Evolutionary conservation across 2,888 invertebrate species (phyloP), one percentile per base, ranked within the genome.

Genomic region (Calameuta filiformis): DNA sequence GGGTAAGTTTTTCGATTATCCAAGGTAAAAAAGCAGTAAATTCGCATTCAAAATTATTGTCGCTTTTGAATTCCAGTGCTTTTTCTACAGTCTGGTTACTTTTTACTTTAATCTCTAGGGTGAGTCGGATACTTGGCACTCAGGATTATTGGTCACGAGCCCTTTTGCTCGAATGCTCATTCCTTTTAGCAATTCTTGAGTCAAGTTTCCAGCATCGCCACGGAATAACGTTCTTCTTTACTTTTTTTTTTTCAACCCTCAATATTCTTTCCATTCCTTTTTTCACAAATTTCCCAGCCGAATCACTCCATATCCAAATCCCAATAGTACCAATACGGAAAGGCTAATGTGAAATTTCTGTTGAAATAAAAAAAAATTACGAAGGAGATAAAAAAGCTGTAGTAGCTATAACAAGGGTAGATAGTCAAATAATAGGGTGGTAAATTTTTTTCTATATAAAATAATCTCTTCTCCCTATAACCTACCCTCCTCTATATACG

Each of bases 81-180:
- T 56, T 23, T 23, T 1, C 56, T 23, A 56, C 23, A 23, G 0
- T 23, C 40, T 56, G 15, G 23, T 56, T 23, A 56, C 9, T 23
- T 56, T 56, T 56, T 40, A 9, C 23, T 23, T 56, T 15, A 56
- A 23, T 56, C 23, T 9, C 56, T 23, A 56, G 23, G 6, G 9
- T 3, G 56, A 23, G 23, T 23, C 2, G 23, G 56, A 56, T 56
- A 23, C 56, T 56, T 23, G 6, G 56, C 56, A 56, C 56, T 56
- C 56, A 23, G 56, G 56, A 23, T 56, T 56, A 23, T 56, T 56
- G 69, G 75, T 79, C 35, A 68, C 33, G 82, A 84, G 82, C 85
- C 86, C 85, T 89, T 86, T 88, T 88, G 87, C 87, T 90, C 86
- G 88, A 88, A 84, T 87, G 90, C 89, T 87, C 88, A 90, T 90